Percentiles rank a stretch among this genome's conserved stretches.
Evolutionary conservation across 2,888 invertebrate genomes (phyloP).

Genomic region (Suillia variegata): DNA sequence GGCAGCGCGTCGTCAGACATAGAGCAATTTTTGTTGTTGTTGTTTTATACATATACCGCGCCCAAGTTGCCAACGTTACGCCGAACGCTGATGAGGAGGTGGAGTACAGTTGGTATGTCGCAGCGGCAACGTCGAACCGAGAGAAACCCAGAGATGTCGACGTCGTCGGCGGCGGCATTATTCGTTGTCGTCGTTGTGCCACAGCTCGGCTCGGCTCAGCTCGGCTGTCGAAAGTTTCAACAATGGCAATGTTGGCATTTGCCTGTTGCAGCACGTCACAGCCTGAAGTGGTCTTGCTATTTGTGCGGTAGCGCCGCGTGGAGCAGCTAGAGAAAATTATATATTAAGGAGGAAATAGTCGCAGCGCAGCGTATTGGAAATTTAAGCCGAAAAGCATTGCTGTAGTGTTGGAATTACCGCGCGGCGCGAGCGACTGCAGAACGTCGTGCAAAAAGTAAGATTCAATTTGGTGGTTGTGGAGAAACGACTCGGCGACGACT

Average conservation of each 20-base stretch:
- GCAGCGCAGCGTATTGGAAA: constrained; percentile 9
- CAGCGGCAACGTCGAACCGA: constrained; percentile 3
- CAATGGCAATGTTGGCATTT: constrained; percentile 19
- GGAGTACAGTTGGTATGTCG: neutral
- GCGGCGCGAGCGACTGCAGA: neutral
- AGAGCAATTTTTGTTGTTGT: constrained; percentile 16
- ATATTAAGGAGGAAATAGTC: neutral
- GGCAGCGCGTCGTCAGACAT: neutral
- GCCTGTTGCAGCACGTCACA: constrained; percentile 28
- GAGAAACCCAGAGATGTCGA: constrained; percentile 1
- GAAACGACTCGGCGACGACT: too few species aligned
- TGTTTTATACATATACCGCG: constrained; percentile 40
- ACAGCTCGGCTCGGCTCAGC: too few species aligned
- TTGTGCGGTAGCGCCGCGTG: neutral
- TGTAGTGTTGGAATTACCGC: too few species aligned
- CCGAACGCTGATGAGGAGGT: neutral
- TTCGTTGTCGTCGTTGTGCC: neutral
- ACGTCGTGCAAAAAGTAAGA: too few species aligned
- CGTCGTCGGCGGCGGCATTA: neutral
- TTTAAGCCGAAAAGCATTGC: too few species aligned
- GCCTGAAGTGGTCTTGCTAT: constrained; percentile 14
- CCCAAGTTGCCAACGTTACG: constrained; percentile 51
- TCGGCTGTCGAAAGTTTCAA: neutral
- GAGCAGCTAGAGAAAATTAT: too few species aligned
- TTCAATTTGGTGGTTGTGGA: too few species aligned